Base-by-base conservation (phyloP, 1,140 invertebrate genomes). In the Saxidomus purpurata region DNA sequence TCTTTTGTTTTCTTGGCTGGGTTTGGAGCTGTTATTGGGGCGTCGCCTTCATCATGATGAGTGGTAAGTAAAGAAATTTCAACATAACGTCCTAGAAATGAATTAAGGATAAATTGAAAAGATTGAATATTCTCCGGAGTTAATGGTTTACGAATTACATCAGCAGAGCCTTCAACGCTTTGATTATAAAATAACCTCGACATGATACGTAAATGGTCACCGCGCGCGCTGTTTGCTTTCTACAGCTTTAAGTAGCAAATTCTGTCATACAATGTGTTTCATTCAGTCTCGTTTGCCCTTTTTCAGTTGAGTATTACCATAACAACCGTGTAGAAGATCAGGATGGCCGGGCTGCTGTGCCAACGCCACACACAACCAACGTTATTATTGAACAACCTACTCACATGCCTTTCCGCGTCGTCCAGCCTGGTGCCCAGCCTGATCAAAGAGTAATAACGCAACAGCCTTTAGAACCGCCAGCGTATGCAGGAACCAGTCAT, bases 11-110 rank as follows among this genome's bases (percentile, higher is more conserved):
- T 49, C 3, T 86, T 28, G 83, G 83, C 34, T 86, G 83, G 83
- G 22, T 74, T n/a, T 86, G 83, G 83, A 76, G 67, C 49, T 86
- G 83, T 40, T 31, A 74, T 25, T 86, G 83, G 83, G 83, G 83
- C 22, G 22, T 86, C 13, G 4, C 36, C 17, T 74, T 74, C 38
- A 69, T 86, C 31, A 47, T 1, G 22, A 86, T 86, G 83, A 71
- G 63, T 34, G 25, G 83, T 86, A 47, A 69, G 82, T n/a, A n/a
- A n/a, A n/a, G n/a, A n/a, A n/a, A n/a, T n/a, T n/a, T n/a, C n/a
- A n/a, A n/a, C n/a, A n/a, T n/a, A n/a, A n/a, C n/a, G n/a, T n/a
- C n/a, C n/a, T n/a, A n/a, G n/a, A n/a, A n/a, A n/a, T n/a, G n/a
- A n/a, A n/a, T n/a, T n/a, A n/a, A n/a, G n/a, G n/a, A n/a, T n/a